Conservation (phyloP, 1,140 invertebrate species). For the Drosophila mayri region DNA sequence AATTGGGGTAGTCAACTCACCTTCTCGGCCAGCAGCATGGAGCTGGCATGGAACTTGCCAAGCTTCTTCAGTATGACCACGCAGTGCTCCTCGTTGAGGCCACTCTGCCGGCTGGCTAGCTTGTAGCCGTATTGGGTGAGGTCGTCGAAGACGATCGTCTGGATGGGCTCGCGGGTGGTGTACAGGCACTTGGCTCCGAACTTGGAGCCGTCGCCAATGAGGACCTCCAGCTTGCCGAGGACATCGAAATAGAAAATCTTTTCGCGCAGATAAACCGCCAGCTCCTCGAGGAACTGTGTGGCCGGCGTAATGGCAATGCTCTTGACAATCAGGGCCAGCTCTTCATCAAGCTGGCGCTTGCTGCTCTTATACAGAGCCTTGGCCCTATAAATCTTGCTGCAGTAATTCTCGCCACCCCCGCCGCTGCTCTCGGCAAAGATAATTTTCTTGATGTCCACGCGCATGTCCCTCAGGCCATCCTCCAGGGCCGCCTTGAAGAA, state of each 20-base stretch:
- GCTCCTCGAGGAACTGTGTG: conserved; percentile 79
- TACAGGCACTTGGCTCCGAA: conserved; percentile 80
- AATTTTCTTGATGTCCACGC: conserved; percentile 78
- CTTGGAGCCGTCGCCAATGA: conserved; percentile 72
- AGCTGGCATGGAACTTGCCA: conserved; percentile 81
- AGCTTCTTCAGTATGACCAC: conserved; percentile 71
- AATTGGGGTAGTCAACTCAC: conserved; percentile 31
- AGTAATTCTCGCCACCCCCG: conserved; percentile 79
- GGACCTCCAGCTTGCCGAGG: conserved; percentile 74
- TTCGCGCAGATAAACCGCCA: conserved; percentile 77
- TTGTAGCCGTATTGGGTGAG: conserved; percentile 81
- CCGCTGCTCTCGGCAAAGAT: conserved; percentile 71
- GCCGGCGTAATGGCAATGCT: conserved; percentile 79
- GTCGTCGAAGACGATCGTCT: conserved; percentile 84
- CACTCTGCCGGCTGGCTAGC: conserved; percentile 74
- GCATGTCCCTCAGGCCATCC: conserved; percentile 73
- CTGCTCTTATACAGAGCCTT: conserved; percentile 69
- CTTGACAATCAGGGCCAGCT: conserved; percentile 77
- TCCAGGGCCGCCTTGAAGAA: conserved; percentile 80
- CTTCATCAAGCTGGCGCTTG: conserved; percentile 75
- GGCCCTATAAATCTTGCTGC: conserved; percentile 80
- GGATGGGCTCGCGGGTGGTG: conserved; percentile 74
- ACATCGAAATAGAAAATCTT: conserved; percentile 83
- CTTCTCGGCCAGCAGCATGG: conserved; percentile 76
- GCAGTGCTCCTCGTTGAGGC: conserved; percentile 80